These are phyloP conservation scores for Labrus mixtus DNA, from an alignment of 2,113 vertebrate species.

Conservation along the genomic window DNA sequence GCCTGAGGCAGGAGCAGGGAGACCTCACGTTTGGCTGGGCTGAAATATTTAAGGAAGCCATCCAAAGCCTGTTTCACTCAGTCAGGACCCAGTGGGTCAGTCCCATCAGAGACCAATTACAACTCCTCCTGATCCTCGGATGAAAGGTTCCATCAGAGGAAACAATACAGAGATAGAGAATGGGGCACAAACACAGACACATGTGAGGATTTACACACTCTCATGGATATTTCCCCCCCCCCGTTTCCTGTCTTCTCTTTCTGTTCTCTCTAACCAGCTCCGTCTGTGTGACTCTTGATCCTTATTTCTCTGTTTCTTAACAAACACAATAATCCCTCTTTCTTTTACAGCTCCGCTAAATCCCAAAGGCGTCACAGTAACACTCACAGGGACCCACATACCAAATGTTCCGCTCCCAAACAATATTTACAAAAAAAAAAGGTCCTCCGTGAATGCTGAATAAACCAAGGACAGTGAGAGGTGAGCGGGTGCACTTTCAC, in stretches of 20 bases:
- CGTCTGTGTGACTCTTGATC: slow-evolving; percentile 27
- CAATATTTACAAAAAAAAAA: slow-evolving; percentile 44
- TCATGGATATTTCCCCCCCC: background rate
- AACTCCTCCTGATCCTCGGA: slow-evolving; percentile 48
- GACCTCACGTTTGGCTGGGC: slow-evolving; percentile 62
- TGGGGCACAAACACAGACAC: slow-evolving; percentile 7
- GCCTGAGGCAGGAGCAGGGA: slow-evolving; percentile 60
- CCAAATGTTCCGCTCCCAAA: slow-evolving; percentile 51
- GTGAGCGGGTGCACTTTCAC: slow-evolving; percentile 35
- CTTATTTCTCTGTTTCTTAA: slow-evolving; percentile 47
- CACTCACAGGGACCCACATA: slow-evolving; percentile 55
- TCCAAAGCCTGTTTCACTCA: slow-evolving; percentile 65
- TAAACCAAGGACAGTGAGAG: slow-evolving; percentile 54
- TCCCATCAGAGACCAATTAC: slow-evolving; percentile 77
- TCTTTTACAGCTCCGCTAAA: slow-evolving; percentile 48
- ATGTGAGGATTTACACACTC: background rate
- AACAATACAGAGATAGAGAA: slow-evolving; percentile 37
- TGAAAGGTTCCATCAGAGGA: slow-evolving; percentile 59
- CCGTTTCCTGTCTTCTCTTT: slow-evolving; percentile 10
- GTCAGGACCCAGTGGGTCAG: slow-evolving; percentile 57
- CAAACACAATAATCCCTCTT: slow-evolving; percentile 65
- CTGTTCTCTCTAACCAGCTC: slow-evolving; percentile 24
- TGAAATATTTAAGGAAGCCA: slow-evolving; percentile 72
- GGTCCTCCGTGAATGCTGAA: slow-evolving; percentile 30
- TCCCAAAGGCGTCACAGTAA: slow-evolving; percentile 57